Evolutionary conservation across 2,888 invertebrate species (phyloP), one percentile per base, ranked within the genome.

Genomic region (Chloroclysta siterata): DNA sequence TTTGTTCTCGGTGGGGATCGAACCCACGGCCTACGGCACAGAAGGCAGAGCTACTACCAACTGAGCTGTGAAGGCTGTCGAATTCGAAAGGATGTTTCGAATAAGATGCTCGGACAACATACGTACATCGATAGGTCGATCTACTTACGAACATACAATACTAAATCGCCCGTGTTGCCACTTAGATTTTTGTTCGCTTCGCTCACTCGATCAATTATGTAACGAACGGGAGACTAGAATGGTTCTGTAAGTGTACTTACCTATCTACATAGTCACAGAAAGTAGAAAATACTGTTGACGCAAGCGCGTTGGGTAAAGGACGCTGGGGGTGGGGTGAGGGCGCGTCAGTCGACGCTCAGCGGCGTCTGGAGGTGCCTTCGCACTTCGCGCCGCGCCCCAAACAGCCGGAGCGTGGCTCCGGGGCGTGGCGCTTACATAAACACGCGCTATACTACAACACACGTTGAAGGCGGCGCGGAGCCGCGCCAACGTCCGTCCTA

Each of bases 351-450:
- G 87, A 87, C 89, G 89, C 89, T 89, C 88, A 88, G 90, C 90
- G 89, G 90, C 90, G 89, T 84, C 87, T 87, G 87, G 87, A 85
- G 89, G 87, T 89, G 90, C 88, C 80, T 65, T 81, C 82, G 89
- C 88, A 85, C 90, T 87, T 79, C 81, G 90, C 90, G 90, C 90
- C 91, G 90, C 92, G 91, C 92, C 89, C 90, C 91, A 87, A 81
- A 88, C 85, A 86, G 90, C 87, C 84, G 81, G 77, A 89, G 89
- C 88, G 90, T 89, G 92, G 91, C 92, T 89, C 65, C 91, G 92
- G 93, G 93, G 93, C 92, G 93, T 93, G 93, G 92, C 93, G 93
- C 91, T 92, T 92, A 93, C 91, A 90, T 92, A 91, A 92, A 93
- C 92, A 93, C 89, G 91, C 89, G 89, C 86, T 86, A 79, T 80